These are phyloP conservation scores for Nemopilema nomurai DNA, from an alignment of 30 jellyfish, hydroid and myxozoan genomes.

Conservation along the genomic window DNA sequence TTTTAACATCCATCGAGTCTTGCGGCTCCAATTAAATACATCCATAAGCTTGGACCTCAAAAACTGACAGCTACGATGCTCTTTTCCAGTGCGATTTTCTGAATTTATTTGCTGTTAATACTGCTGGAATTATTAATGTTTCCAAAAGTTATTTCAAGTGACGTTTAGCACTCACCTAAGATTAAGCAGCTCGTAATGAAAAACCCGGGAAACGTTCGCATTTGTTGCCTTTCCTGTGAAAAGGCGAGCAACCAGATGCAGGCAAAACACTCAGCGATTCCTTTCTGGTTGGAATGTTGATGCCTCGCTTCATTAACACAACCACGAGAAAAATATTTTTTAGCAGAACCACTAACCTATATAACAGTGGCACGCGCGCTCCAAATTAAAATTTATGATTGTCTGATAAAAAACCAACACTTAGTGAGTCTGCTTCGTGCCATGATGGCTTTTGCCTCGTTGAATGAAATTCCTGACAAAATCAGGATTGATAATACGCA, in stretches of 20 bases:
- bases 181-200: neutral
- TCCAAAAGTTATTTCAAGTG: neutral
- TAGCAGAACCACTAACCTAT: too few relatives aligned
- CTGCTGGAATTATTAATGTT: neutral
- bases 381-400: too few relatives aligned
- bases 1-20: neutral
- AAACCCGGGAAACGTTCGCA: neutral
- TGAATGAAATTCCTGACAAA: too few relatives aligned
- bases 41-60: neutral
- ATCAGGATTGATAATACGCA: too few relatives aligned
- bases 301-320: too few relatives aligned
- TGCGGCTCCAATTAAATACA: neutral
- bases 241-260: neutral
- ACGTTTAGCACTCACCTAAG: neutral
- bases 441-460: too few relatives aligned
- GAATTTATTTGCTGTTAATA: constrained; percentile 8
- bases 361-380: too few relatives aligned
- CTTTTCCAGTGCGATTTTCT: neutral
- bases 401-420: too few relatives aligned
- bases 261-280: too few relatives aligned
- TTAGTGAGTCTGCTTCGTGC: too few relatives aligned
- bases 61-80: neutral
- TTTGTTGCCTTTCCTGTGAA: neutral
- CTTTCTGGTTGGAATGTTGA: too few relatives aligned
- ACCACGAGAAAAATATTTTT: too few relatives aligned